Conservation (phyloP, 2,888 invertebrate species). For the Protophormia terraenovae region DNA sequence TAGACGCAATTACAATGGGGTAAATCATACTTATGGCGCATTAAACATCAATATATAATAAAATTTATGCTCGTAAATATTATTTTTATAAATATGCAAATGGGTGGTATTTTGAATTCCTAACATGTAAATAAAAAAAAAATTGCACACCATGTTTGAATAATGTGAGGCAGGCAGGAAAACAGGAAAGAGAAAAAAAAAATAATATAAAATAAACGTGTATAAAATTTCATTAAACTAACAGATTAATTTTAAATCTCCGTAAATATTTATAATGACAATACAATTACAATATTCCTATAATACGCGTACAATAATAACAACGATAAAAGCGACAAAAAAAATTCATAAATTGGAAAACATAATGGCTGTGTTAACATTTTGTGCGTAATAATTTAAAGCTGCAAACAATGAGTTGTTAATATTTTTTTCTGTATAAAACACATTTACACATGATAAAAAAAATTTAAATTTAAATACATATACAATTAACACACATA, state of each 20-base stretch:
- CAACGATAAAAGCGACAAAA: no score
- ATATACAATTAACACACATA: not conserved
- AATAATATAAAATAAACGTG: constrained; percentile 29
- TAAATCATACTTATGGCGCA: not conserved
- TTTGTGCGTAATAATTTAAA: constrained; percentile 61
- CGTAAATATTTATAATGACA: constrained; percentile 56
- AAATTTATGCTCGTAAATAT: constrained; percentile 1
- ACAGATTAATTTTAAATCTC: constrained; percentile 64
- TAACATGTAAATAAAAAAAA: constrained; percentile 22
- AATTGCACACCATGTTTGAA: not conserved
- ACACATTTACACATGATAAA: constrained; percentile 10
- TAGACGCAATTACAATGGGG: not conserved
- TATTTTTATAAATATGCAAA: no score
- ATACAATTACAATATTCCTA: constrained; percentile 43
- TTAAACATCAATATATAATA: not conserved
- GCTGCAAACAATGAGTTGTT: constrained; percentile 60
- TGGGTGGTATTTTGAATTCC: constrained; percentile 41
- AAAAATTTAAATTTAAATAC: not conserved
- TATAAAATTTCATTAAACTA: constrained; percentile 55
- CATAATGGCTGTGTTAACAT: constrained; percentile 43
- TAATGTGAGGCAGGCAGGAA: not conserved
- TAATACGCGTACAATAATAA: not conserved
- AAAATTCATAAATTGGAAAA: not conserved
- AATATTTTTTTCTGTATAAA: constrained; percentile 25
- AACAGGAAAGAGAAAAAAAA: no score